phyloP scores from a whole-genome alignment of 2,797 vertebrate genomes.

The Hemibagrus guttatus region DNA sequence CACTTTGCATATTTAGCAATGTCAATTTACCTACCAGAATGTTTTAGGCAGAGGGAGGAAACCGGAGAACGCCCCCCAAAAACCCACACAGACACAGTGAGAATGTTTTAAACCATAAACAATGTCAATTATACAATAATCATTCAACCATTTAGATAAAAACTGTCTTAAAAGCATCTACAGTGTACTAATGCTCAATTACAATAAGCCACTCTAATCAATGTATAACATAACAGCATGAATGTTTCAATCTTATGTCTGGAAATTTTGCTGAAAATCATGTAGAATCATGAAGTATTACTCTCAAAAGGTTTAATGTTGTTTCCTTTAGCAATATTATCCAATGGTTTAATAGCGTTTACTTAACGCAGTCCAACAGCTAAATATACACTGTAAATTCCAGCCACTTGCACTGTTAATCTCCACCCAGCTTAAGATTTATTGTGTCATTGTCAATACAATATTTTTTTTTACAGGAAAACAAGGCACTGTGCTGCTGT shows the following conservation, averaged over 20 bases:
- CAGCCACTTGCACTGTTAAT: neutral
- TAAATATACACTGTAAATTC: neutral
- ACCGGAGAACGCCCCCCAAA: neutral
- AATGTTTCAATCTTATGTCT: neutral
- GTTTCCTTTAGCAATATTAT: neutral
- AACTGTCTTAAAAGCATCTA: neutral
- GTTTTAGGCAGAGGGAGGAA: neutral
- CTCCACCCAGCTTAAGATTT: neutral
- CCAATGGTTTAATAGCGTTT: neutral
- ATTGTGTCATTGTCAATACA: neutral
- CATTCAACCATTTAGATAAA: neutral
- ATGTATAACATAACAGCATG: neutral
- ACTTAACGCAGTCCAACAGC: neutral
- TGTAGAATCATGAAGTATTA: neutral
- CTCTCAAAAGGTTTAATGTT: slow-evolving; percentile 1
- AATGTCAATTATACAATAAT: neutral
- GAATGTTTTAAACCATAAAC: neutral
- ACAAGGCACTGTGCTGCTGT: neutral
- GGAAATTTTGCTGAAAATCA: neutral
- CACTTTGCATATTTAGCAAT: neutral
- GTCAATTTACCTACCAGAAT: neutral
- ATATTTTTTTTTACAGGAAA: neutral
- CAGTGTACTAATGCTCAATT: neutral
- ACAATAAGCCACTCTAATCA: neutral
- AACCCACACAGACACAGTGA: neutral